phyloP scores from a whole-genome alignment of 2,888 invertebrate genomes.

The Macrophya alboannulata region DNA sequence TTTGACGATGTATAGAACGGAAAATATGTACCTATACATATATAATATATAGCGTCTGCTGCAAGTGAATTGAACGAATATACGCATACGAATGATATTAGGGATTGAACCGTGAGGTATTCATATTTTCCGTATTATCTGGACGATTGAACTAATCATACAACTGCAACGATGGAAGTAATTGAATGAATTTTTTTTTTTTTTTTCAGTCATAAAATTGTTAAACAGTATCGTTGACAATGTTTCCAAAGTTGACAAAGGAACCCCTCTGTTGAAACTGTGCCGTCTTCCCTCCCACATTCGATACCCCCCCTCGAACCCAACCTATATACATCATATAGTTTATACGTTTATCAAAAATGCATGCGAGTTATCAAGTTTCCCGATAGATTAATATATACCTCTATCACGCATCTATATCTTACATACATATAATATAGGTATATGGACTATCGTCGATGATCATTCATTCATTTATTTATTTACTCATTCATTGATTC shows the following conservation, averaged over 20 bases:
- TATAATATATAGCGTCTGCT: not conserved
- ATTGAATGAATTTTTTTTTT: slow-evolving; percentile 58
- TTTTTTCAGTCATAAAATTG: slow-evolving; percentile 64
- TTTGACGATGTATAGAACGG: not conserved
- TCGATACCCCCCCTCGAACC: too few species aligned
- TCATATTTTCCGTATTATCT: not conserved
- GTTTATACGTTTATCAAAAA: too few species aligned
- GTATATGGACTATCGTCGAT: not conserved
- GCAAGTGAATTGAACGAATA: not conserved
- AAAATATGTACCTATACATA: not conserved
- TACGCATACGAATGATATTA: not conserved
- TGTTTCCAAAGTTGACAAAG: slow-evolving; percentile 64
- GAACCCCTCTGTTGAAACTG: slow-evolving; percentile 63
- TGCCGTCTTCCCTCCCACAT: slow-evolving; percentile 59
- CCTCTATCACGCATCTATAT: too few species aligned
- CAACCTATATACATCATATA: not conserved
- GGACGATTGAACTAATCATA: slow-evolving; percentile 38
- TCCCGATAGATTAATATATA: too few species aligned
- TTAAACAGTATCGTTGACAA: slow-evolving; percentile 62
- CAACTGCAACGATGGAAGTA: not conserved
- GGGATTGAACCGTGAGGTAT: not conserved
- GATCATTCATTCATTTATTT: not conserved
- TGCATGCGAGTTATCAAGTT: too few species aligned
- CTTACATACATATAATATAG: too few species aligned
- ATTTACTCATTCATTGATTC: too few species aligned